Evolutionary conservation across 1,140 invertebrate genomes (phyloP), one percentile per base, ranked within the genome.

Genomic region (Arctopsyche grandis): DNA sequence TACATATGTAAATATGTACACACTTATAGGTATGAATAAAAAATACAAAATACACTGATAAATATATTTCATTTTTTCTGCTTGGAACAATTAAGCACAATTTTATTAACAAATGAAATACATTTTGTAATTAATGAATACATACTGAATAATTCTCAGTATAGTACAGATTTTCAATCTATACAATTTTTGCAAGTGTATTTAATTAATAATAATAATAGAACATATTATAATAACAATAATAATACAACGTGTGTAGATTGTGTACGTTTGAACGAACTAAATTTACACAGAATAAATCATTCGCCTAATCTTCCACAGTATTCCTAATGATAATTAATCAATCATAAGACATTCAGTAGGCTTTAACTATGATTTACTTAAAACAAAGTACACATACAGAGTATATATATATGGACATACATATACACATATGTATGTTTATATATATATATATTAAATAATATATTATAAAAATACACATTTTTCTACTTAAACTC

Each of bases 291-390:
- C 26, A 26, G 44, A 76, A 46, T 76, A 77, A 52, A 75, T 78
- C 29, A 56, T 56, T n/a, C 71, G 46, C 16, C 63, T 24, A 66
- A 22, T 26, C 63, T 66, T 24, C 63, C 63, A 26, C 21, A 66
- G 24, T 69, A 79, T 78, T 48, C 56, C 78, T 81, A 81, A 74
- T 69, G 63, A 71, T 81, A 75, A 80, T 81, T 82, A 79, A 75
- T 70, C 81, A 82, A 82, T 80, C 81, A 82, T 82, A 82, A 82
- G 81, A 82, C 81, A 82, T 82, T 79, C 69, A 82, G 58, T 82
- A 82, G 81, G 81, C 81, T 78, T 82, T 74, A 46, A 79, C 74
- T 52, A 78, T 69, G 70, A 69, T 63, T 76, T 76, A 56, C 26
- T 75, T 75, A 56, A 56, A 75, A 75, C 22, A 19, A 24, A 48